Conservation (phyloP, 2,113 vertebrate genomes). For the Atherinomorus stipes region DNA sequence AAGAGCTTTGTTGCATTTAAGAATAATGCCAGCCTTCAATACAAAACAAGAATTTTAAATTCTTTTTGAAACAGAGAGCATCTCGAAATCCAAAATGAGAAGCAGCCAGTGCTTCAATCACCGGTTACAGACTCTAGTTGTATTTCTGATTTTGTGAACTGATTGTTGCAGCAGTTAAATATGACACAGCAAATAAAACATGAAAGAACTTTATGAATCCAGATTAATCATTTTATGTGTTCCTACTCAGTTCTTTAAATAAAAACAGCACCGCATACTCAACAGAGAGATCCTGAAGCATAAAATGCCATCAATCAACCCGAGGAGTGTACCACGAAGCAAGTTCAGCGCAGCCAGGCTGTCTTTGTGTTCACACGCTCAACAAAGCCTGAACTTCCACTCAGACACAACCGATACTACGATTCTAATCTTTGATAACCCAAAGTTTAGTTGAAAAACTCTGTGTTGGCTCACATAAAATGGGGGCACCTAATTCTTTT, state of each 20-base stretch:
- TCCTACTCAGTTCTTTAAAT: not conserved
- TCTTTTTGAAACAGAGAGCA: no score
- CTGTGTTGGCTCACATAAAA: no score
- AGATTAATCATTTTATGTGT: no score
- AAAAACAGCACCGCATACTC: not conserved
- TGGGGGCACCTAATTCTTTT: no score
- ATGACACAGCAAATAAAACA: constrained; percentile 13
- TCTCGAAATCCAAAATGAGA: no score
- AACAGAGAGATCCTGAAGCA: not conserved
- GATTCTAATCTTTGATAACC: not conserved
- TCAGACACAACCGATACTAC: not conserved
- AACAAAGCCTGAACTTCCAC: not conserved
- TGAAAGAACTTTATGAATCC: not conserved
- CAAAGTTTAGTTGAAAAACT: no score
- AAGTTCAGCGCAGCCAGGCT: not conserved
- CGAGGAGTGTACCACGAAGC: not conserved
- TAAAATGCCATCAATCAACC: not conserved
- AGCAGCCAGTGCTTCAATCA: no score
- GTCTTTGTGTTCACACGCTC: not conserved
- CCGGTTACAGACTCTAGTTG: no score
- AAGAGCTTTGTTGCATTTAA: no score
- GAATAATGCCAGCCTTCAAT: no score
- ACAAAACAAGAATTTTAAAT: no score
- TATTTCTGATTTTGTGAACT: no score
- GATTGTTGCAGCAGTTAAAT: not conserved